phyloP scores from a whole-genome alignment of 2,113 vertebrate species.

The Prochilodus magdalenae region DNA sequence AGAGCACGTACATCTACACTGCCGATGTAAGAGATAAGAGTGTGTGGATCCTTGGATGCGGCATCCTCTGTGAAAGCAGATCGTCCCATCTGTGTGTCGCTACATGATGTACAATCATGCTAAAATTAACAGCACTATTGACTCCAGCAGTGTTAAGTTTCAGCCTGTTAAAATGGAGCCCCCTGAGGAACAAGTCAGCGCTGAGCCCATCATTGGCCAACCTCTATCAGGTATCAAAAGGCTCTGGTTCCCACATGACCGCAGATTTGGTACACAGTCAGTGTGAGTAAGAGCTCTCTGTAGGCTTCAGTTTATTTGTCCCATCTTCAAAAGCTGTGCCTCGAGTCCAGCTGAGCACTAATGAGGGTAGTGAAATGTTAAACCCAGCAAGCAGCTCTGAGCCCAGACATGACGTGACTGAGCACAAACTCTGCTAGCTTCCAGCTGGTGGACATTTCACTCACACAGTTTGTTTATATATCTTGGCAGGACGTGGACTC shows the following conservation, averaged over 20 bases:
- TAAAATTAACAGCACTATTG: conserved; percentile 11
- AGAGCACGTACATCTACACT: background rate
- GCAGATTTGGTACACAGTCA: conserved; percentile 60
- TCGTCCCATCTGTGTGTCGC: background rate
- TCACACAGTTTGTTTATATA: background rate
- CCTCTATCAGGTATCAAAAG: conserved; percentile 21
- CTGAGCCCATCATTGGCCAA: background rate
- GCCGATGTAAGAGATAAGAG: background rate
- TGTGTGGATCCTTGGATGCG: background rate
- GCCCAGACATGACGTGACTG: conserved; percentile 37
- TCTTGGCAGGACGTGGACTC: too few relatives aligned
- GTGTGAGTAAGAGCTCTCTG: conserved; percentile 63
- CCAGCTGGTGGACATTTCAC: conserved; percentile 19
- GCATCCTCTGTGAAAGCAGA: background rate
- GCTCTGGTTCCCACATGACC: conserved; percentile 19
- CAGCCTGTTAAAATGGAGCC: background rate
- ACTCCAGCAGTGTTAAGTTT: background rate
- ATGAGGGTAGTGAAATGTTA: conserved; percentile 76
- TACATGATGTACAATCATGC: background rate
- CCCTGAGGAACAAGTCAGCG: background rate
- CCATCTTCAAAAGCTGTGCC: conserved; percentile 63
- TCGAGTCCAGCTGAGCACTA: conserved; percentile 69
- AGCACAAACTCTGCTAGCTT: conserved; percentile 13
- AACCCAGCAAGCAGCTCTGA: conserved; percentile 43
- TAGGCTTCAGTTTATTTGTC: conserved; percentile 55